phyloP scores from a whole-genome alignment of 2,113 vertebrate genomes.

The Rhinoptilus africanus region DNA sequence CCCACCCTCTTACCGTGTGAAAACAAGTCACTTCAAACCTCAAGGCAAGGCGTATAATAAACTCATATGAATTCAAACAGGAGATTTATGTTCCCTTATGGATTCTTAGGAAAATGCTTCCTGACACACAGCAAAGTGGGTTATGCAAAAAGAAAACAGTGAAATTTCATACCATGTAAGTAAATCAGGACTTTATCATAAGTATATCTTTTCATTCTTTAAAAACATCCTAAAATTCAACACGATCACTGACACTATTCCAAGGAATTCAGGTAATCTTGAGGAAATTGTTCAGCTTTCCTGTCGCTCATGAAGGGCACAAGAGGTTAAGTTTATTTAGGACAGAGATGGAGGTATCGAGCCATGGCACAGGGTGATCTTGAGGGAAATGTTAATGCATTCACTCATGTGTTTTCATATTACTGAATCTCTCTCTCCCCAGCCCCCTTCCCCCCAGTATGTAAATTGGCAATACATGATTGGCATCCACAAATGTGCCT shows the following conservation, averaged over 20 bases:
- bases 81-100: not conserved
- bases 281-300: constrained; percentile 47
- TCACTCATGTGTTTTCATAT: constrained; percentile 16
- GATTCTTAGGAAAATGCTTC: constrained; percentile 14
- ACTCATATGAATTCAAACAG: not conserved
- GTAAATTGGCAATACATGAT: constrained; percentile 68
- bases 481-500: constrained; percentile 70
- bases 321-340: constrained; percentile 60
- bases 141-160: constrained; percentile 5
- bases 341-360: constrained; percentile 46
- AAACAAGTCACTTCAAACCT: constrained; percentile 27
- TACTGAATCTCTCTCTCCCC: not conserved
- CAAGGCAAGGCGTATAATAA: constrained; percentile 10
- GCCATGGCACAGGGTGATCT: constrained; percentile 22
- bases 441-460: not conserved
- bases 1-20: not conserved
- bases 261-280: constrained; percentile 5
- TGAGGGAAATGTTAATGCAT: constrained; percentile 43
- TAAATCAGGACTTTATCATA: not conserved
- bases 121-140: not conserved
- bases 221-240: not conserved
- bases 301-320: constrained; percentile 20
- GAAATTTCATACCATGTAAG: not conserved
- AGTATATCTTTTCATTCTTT: constrained; percentile 1
- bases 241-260: not conserved